Conservation (phyloP, 2,797 vertebrate genomes). For the Dryobates pubescens region DNA sequence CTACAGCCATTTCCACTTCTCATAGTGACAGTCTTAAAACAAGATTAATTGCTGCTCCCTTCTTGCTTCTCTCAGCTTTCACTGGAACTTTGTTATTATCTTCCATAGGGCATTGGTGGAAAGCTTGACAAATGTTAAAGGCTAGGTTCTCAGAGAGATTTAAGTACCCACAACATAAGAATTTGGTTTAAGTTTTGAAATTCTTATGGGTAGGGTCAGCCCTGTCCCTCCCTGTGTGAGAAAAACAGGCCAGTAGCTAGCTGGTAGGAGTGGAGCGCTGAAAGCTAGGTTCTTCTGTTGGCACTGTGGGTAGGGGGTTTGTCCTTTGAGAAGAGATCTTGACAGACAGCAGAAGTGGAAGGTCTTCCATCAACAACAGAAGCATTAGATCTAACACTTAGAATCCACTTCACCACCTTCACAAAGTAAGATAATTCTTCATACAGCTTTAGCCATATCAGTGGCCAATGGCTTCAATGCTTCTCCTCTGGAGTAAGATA, state of each 20-base stretch:
- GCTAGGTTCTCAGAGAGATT: not conserved
- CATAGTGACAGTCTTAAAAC: not conserved
- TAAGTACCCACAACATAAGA: not conserved
- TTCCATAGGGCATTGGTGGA: not conserved
- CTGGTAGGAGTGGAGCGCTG: not conserved
- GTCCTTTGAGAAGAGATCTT: not conserved
- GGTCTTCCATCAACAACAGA: not conserved
- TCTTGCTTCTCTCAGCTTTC: not conserved
- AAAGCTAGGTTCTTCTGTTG: not conserved
- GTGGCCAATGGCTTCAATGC: not conserved
- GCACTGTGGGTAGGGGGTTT: not conserved
- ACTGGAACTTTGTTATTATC: not conserved
- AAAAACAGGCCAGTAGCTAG: not conserved
- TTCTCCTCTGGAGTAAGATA: not conserved
- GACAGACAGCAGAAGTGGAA: not conserved
- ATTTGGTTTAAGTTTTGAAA: not conserved
- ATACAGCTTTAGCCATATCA: not conserved
- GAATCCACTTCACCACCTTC: not conserved
- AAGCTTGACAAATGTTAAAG: not conserved
- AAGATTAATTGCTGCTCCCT: not conserved
- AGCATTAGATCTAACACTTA: not conserved
- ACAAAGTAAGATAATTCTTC: not conserved
- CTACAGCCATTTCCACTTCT: not conserved
- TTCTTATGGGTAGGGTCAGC: not conserved
- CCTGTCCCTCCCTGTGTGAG: not conserved